Evolutionary conservation across 2,797 vertebrate species (phyloP).

Genomic region (Myotis pilosus): DNA sequence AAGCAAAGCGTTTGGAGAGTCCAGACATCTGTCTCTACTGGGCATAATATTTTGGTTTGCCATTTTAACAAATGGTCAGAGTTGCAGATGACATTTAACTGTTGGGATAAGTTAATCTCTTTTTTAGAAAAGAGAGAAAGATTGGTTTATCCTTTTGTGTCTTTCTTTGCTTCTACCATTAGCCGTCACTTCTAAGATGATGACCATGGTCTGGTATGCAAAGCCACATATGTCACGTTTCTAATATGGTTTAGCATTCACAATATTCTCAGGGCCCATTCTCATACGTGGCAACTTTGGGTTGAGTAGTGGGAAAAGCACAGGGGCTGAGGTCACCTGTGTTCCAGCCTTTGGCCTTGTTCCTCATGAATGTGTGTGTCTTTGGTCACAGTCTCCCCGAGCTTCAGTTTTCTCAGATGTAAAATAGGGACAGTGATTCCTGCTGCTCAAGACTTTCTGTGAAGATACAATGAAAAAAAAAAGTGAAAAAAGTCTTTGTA

Average conservation of each 20-base stretch:
- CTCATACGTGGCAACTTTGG: background rate
- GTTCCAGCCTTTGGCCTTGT: background rate
- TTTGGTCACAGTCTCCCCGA: background rate
- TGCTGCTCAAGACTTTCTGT: background rate
- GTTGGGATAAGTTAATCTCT: conserved; percentile 12
- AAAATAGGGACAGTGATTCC: background rate
- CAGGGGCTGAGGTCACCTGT: background rate
- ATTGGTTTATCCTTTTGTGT: background rate
- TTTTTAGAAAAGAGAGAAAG: background rate
- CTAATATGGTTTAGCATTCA: background rate
- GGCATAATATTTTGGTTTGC: background rate
- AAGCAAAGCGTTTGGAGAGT: background rate
- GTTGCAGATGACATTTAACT: conserved; percentile 36
- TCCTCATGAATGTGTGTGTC: background rate
- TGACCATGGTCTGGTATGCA: background rate
- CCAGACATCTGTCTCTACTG: conserved; percentile 13
- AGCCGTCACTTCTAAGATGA: background rate
- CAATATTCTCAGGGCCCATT: background rate
- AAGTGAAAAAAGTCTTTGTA: background rate
- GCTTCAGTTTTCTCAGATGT: background rate
- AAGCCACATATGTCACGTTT: background rate
- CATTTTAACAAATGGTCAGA: conserved; percentile 13
- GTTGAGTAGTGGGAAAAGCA: background rate
- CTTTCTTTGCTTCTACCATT: conserved; percentile 7
- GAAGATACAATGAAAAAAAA: background rate